These are phyloP conservation scores for Promerops cafer DNA, from an alignment of 2,113 vertebrate species.

Conservation along the genomic window DNA sequence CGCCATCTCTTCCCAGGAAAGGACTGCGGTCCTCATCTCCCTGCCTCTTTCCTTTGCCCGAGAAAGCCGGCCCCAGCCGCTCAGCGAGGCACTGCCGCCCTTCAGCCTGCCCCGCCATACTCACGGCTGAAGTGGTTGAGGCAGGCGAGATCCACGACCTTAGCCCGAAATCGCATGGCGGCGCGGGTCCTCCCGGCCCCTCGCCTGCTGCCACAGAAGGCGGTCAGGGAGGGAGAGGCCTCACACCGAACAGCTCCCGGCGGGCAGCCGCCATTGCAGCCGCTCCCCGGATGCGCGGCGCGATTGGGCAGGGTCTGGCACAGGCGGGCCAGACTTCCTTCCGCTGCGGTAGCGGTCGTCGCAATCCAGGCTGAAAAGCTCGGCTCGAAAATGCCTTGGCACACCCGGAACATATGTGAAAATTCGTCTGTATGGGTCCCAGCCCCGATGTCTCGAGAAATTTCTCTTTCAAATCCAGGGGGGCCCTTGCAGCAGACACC, in stretches of 20 bases:
- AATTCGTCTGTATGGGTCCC: background rate
- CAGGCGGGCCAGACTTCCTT: background rate
- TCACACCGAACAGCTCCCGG: fast-evolving
- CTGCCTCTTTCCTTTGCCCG: background rate
- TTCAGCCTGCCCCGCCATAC: background rate
- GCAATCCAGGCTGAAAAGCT: fast-evolving
- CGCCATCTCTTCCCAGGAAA: too few relatives aligned
- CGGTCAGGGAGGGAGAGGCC: fast-evolving
- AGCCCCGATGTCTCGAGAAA: fast-evolving
- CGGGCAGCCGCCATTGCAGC: fast-evolving
- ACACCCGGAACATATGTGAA: fast-evolving
- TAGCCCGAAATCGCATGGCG: constrained; percentile 41
- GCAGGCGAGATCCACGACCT: constrained; percentile 43
- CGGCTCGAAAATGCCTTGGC: fast-evolving
- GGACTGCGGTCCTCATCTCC: background rate
- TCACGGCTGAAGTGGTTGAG: constrained; percentile 53
- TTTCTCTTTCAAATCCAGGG: background rate
- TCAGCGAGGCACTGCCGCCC: background rate
- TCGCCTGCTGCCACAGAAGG: fast-evolving
- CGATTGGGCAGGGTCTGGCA: fast-evolving
- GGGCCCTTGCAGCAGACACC: background rate
- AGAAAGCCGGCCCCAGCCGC: background rate
- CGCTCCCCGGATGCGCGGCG: background rate
- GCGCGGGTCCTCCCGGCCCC: fast-evolving
- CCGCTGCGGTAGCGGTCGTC: fast-evolving